These are phyloP conservation scores for Pteruthius melanotis DNA, from an alignment of 2,113 vertebrate genomes.

Conservation along the genomic window DNA sequence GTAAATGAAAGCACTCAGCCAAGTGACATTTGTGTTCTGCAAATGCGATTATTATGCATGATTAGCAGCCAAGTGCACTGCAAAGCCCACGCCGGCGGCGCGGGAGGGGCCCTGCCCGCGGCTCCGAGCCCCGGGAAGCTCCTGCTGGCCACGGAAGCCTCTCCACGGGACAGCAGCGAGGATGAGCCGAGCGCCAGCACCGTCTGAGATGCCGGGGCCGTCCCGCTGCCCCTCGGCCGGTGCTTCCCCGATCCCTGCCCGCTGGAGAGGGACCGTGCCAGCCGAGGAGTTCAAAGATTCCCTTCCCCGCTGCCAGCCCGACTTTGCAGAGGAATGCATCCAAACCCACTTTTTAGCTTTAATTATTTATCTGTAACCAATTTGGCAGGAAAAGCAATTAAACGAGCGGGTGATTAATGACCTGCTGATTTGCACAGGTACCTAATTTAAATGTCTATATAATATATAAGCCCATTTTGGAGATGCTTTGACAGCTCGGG, in stretches of 20 bases:
- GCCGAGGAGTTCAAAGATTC: not conserved
- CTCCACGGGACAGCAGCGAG: not conserved
- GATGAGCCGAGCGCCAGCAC: fast-evolving
- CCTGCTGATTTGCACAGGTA: constrained; percentile 61
- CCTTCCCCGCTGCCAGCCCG: constrained; percentile 11
- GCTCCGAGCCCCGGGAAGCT: not conserved
- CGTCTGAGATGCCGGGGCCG: fast-evolving
- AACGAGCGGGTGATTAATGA: constrained; percentile 70
- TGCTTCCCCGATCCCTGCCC: fast-evolving
- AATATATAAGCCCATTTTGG: constrained; percentile 44
- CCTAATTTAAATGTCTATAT: constrained; percentile 72
- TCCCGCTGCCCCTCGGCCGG: not conserved
- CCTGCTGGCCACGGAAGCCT: not conserved
- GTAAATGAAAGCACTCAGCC: constrained; percentile 69
- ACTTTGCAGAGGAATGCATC: constrained; percentile 60
- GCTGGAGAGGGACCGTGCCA: not conserved
- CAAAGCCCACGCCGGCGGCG: constrained; percentile 17
- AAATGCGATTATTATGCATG: constrained; percentile 71
- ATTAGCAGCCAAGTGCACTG: constrained; percentile 69
- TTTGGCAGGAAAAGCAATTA: constrained; percentile 73
- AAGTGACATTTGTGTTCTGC: constrained; percentile 70
- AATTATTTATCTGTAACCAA: constrained; percentile 75
- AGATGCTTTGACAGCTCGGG: not conserved
- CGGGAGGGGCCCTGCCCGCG: not conserved
- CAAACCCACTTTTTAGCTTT: constrained; percentile 65